Evolutionary conservation across 2,888 invertebrate genomes (phyloP).

Genomic region (Balanococcus diminutus): DNA sequence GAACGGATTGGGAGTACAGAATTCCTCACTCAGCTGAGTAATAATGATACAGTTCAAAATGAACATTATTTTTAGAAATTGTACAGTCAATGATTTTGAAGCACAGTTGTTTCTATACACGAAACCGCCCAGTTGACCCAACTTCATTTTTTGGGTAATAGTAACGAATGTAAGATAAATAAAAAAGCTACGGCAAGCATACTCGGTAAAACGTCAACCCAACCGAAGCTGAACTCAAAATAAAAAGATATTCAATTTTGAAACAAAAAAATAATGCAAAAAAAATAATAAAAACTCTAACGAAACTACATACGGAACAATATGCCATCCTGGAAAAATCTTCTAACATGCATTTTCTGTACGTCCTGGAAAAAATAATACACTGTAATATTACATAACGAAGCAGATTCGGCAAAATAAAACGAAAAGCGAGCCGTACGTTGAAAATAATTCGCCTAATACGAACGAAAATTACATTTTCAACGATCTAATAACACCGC

Average conservation of each 20-base stretch:
- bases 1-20: neutral
- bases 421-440: neutral
- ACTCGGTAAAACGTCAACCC: neutral
- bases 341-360: conserved; percentile 53
- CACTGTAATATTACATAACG: conserved; percentile 4
- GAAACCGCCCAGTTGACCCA: no score
- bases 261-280: neutral
- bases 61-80: no score
- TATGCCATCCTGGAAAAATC: conserved; percentile 51
- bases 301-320: conserved; percentile 52
- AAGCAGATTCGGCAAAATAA: neutral
- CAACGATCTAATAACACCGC: neutral
- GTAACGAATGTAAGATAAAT: neutral
- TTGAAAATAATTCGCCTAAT: neutral
- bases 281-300: conserved; percentile 44
- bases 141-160: neutral
- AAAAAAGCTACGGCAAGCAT: neutral
- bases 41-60: no score
- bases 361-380: conserved; percentile 54
- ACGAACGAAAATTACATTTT: neutral
- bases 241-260: neutral
- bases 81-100: no score
- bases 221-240: conserved; percentile 32
- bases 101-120: no score
- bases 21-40: no score